Evolutionary conservation across 1,140 invertebrate species (phyloP).

Genomic region (Propsilocerus akamusi): DNA sequence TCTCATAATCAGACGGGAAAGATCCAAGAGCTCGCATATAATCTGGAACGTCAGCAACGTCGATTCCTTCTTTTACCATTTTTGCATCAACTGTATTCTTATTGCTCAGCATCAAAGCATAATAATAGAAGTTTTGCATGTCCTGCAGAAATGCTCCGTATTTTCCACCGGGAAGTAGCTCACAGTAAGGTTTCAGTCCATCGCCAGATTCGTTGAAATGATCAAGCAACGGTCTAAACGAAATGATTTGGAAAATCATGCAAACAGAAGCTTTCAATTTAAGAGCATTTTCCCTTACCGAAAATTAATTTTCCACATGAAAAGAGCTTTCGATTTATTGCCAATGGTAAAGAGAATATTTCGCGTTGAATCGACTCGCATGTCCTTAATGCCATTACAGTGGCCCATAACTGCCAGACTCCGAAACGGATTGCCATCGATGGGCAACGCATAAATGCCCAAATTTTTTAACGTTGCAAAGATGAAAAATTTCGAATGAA

Average conservation of each 20-base stretch:
- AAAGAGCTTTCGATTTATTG: background rate
- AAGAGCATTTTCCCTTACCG: background rate
- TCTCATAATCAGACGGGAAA: background rate
- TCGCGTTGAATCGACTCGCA: background rate
- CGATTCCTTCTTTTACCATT: background rate
- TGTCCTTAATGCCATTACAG: background rate
- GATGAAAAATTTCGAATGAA: background rate
- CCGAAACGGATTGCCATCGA: background rate
- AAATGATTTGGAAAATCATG: background rate
- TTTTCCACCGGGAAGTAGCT: background rate
- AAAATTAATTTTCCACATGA: slow-evolving; percentile 1
- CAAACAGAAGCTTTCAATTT: background rate
- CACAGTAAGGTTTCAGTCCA: background rate
- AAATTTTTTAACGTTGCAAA: background rate
- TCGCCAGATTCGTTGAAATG: background rate
- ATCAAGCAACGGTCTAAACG: background rate
- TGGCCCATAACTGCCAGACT: background rate
- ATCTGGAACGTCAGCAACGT: background rate
- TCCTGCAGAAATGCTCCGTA: background rate
- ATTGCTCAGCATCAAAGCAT: background rate
- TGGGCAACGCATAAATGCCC: background rate
- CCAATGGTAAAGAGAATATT: background rate
- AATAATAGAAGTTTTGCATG: background rate
- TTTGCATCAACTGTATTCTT: background rate
- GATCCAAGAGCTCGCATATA: background rate